A percentile compares a stretch with the other conserved stretches of the same genome.
Evolutionary conservation across 2,888 invertebrate genomes (phyloP).

Genomic region (Zaprionus obscuricornis): DNA sequence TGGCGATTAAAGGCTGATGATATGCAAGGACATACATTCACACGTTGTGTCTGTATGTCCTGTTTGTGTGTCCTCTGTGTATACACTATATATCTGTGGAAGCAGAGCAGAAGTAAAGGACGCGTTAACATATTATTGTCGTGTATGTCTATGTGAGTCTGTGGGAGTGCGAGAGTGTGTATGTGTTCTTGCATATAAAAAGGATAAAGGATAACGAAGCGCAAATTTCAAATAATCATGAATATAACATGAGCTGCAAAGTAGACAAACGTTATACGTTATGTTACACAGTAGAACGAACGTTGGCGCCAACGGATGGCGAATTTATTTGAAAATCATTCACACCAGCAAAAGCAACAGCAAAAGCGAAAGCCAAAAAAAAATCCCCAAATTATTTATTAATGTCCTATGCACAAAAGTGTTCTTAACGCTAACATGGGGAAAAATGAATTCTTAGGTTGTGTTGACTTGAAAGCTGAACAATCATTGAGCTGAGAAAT

Average conservation of each 20-base stretch:
- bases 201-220: constrained; percentile 78
- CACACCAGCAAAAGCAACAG: too few relatives aligned
- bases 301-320: constrained; percentile 35
- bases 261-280: constrained; percentile 69
- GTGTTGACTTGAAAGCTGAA: neutral
- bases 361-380: constrained; percentile 28
- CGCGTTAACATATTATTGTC: constrained; percentile 79
- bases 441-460: constrained; percentile 17
- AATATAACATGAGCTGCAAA: constrained; percentile 77
- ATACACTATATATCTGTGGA: constrained; percentile 56
- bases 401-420: constrained; percentile 62
- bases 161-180: constrained; percentile 27
- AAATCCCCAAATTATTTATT: constrained; percentile 68
- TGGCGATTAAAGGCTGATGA: constrained; percentile 66
- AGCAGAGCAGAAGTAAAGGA: constrained; percentile 65
- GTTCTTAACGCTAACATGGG: constrained; percentile 16
- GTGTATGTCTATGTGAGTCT: constrained; percentile 16
- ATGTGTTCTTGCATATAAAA: constrained; percentile 36
- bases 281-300: constrained; percentile 18
- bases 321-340: constrained; percentile 71
- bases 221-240: constrained; percentile 80
- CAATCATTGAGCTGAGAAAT: constrained; percentile 36
- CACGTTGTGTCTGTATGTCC: neutral
- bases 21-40: constrained; percentile 65
- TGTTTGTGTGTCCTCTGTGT: constrained; percentile 19